Base-by-base conservation (phyloP, 2,797 vertebrate genomes). In the Petrocephalus schoutedeni region DNA sequence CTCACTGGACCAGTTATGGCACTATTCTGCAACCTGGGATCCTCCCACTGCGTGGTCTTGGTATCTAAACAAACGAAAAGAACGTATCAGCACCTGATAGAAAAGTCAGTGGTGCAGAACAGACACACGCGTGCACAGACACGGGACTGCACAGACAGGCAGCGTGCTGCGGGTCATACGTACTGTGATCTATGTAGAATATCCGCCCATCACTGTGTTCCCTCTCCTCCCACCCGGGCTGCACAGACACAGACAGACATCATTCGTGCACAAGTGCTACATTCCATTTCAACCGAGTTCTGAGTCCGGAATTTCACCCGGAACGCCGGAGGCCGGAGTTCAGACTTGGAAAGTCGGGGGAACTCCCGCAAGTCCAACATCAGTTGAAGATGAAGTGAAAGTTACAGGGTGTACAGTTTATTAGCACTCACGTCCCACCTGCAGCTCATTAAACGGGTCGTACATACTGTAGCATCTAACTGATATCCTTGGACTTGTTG, bases 121-220 rank as follows among this genome's bases (percentile, higher is more conserved):
- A 80, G 16, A 64, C 2, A n/a, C 5, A 41, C 7, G 9, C 3
- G 9, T 16, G 14, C 32, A 77, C 4, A 41, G 28, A 41, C 14
- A 14, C 36, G 14, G 3, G 28, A 1, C 5, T 56, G 54, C 54
- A 56, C 54, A 8, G 54, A 14, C 9, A 45, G 41, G 41, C 41
- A 45, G 28, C 21, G 49, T 88, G 71, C 28, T 36, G 59, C 23
- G 45, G 0, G 28, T 61, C 51, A 88, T 89, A 96, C 97, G 1
- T 94, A 99, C 98, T 97, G 94, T 99, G 98, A 94, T 99, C 97
- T 89, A 99, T 98, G 94, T 97, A 99, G 94, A 99, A 99, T 92
- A 97, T 94, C 91, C 98, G 96, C 89, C 97, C 98, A 83, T 99
- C 98, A 45, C 94, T 95, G 92, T 99, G 98, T 89, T 97, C 93